Evolutionary conservation across 1,140 invertebrate genomes (phyloP).

Genomic region (Batillaria attramentaria): DNA sequence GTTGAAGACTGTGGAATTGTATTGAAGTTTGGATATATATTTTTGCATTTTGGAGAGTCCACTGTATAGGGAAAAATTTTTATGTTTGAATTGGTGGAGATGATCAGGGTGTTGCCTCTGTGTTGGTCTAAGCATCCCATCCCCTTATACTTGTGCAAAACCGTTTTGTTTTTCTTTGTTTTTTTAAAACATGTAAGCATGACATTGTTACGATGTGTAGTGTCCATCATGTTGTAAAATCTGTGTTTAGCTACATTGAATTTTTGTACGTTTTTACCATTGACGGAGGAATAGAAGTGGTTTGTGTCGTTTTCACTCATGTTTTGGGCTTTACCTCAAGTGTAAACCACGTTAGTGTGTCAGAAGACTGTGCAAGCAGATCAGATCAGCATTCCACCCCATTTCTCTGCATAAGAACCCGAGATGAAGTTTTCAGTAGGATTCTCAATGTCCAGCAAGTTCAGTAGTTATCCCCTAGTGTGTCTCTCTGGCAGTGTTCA

Average conservation of each 20-base stretch:
- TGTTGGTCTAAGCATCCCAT: neutral
- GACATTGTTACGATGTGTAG: constrained; percentile 15
- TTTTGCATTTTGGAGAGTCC: constrained; percentile 48
- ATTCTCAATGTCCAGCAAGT: no score
- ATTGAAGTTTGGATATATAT: constrained; percentile 45
- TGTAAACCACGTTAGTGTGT: neutral
- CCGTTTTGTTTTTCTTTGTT: neutral
- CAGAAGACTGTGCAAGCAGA: neutral
- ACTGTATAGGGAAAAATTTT: constrained; percentile 20
- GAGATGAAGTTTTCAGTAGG: no score
- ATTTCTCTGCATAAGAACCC: no score
- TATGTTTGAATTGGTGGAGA: no score
- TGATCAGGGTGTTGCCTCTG: constrained; percentile 23
- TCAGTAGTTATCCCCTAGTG: no score
- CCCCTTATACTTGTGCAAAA: no score
- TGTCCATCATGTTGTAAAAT: neutral
- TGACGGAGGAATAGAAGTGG: neutral
- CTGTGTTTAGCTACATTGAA: neutral
- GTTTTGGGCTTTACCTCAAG: neutral
- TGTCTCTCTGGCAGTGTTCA: no score
- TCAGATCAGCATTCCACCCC: constrained; percentile 15
- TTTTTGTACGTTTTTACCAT: neutral
- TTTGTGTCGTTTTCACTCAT: neutral
- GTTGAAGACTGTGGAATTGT: constrained; percentile 23
- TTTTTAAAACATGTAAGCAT: constrained; percentile 12